Percentiles rank a stretch among this genome's conserved stretches.
Conservation (phyloP, 2,113 vertebrate genomes). For the Cathartes aura region DNA sequence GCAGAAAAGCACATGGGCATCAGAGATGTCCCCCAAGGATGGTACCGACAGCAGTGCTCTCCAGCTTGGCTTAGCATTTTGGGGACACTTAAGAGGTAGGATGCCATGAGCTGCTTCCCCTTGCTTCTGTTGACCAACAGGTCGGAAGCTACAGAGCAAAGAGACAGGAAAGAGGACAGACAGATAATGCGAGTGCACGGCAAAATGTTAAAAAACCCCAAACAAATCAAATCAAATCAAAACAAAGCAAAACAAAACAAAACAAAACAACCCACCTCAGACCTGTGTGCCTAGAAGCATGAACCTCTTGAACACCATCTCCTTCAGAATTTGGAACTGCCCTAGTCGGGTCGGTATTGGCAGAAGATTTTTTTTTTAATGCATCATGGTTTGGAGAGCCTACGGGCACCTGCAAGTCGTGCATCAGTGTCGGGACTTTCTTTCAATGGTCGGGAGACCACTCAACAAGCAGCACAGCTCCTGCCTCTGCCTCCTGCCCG, state of each 20-base stretch:
- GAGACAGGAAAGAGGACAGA: neutral
- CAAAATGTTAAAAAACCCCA: neutral
- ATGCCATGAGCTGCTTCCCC: neutral
- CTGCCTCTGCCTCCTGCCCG: neutral
- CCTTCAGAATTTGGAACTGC: neutral
- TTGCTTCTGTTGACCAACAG: neutral
- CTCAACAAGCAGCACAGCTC: rapidly evolving
- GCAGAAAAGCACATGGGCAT: neutral
- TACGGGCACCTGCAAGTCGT: rapidly evolving
- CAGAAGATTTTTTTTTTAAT: neutral
- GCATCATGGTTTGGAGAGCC: neutral
- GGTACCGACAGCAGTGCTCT: neutral
- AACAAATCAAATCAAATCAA: neutral
- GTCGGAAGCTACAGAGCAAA: neutral
- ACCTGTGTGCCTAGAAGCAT: no score
- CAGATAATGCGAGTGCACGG: neutral
- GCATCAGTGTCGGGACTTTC: rapidly evolving
- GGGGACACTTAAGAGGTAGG: neutral
- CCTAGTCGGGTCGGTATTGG: rapidly evolving
- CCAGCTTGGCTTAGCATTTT: neutral
- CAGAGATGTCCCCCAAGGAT: neutral
- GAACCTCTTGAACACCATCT: neutral
- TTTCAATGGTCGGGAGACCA: neutral
- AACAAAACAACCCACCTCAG: neutral
- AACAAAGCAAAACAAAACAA: neutral